Conservation (phyloP, 2,113 vertebrate species). For the Sander lucioperca region DNA sequence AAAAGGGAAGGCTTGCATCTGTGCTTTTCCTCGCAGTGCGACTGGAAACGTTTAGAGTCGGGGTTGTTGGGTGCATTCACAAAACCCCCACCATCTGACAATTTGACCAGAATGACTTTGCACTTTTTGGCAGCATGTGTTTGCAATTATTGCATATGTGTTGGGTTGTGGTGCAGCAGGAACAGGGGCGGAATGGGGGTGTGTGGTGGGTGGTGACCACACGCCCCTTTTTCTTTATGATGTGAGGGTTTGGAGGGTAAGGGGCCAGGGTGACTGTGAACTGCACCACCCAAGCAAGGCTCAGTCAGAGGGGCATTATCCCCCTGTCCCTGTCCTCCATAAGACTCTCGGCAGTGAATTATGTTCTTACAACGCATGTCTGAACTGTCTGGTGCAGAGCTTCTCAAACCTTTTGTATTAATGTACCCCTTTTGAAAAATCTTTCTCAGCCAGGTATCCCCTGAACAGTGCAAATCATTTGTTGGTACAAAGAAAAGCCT, state of each 20-base stretch:
- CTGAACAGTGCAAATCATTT: too few relatives aligned
- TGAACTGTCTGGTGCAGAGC: not conserved
- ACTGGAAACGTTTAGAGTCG: not conserved
- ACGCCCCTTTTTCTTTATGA: not conserved
- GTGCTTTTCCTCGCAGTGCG: not conserved
- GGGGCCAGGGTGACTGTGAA: not conserved
- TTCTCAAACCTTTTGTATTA: too few relatives aligned
- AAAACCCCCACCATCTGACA: not conserved
- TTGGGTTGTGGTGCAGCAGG: not conserved
- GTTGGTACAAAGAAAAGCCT: too few relatives aligned
- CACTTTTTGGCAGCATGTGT: slow-evolving; percentile 80
- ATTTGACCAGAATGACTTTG: slow-evolving; percentile 74
- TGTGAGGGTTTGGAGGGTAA: not conserved
- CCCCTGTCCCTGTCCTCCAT: not conserved
- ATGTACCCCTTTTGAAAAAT: too few relatives aligned
- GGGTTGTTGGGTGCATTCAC: slow-evolving; percentile 41
- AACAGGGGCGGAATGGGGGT: slow-evolving; percentile 1
- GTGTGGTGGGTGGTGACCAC: slow-evolving; percentile 11
- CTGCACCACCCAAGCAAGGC: not conserved
- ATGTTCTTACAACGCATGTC: not conserved
- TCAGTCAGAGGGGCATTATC: not conserved
- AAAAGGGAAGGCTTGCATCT: not conserved
- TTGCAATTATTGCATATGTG: slow-evolving; percentile 67
- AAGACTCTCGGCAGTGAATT: not conserved
- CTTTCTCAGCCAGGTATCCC: too few relatives aligned